Base-by-base conservation (phyloP, 2,888 invertebrate species). In the Dasypolia templi region DNA sequence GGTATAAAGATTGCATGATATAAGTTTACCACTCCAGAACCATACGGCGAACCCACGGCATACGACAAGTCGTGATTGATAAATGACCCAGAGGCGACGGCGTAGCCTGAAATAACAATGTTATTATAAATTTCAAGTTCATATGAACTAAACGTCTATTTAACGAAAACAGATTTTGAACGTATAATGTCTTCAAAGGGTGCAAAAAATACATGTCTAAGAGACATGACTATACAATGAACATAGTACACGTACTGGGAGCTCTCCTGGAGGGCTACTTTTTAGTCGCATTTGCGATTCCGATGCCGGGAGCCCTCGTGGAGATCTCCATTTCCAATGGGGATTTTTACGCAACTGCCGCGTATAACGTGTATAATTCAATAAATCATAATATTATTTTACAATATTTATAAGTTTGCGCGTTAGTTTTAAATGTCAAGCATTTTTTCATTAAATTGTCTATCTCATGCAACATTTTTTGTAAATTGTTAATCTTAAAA, bases 41-140 rank as follows among this genome's bases (percentile, higher is more conserved):
- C 92, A 61, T 90, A 93, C 0, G 94, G 85, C 0, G 94, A 89
- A 35, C 93, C 87, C 2, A 94, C 77, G 3, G 93, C 94, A 39
- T 87, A 88, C 3, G 75, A 70, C 0, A 75, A 62, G 0, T 67
- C 19, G 0, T 61, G 0, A 4, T 70, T 39, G 71, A 84, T 1
- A 75, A 92, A 94, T 4, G 80, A 32, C 0, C 94, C 94, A 49
- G 86, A 82, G 4, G 90, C 87, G 1, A 94, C 88, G 56, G 92
- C 89, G 82, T 94, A 94, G 9, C 94, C 94, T 94, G 77, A 26
- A 72, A 82, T 49, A 0, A 44, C 0, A 42, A 19, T 26, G 6
- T 19, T 6, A 29, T 32, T 19, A 17, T n/a, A 46, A 2, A 22
- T 63, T 63, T 22, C 2, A 44, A 44, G 22, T 61, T 6, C 2